A percentile compares a stretch with the other conserved stretches of the same genome.
Evolutionary conservation across 1,140 invertebrate species (phyloP).

Genomic region (Microplitis mediator): DNA sequence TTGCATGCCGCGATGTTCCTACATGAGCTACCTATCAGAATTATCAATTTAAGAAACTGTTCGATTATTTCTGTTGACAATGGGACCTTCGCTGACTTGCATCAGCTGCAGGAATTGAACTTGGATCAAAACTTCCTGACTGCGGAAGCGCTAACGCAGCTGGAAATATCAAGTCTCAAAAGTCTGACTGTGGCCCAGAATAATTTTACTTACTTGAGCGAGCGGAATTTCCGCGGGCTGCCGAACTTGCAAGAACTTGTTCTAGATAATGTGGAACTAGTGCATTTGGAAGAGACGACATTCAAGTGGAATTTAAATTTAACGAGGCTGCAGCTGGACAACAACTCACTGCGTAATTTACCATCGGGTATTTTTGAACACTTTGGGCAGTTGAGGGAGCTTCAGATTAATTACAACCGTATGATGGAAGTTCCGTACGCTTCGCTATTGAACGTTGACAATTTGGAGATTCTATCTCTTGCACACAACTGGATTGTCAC

Average conservation of each 20-base stretch:
- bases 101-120: conserved; percentile 73
- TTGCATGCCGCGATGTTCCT: conserved; percentile 68
- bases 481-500: conserved; percentile 73
- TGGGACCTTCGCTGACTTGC: conserved; percentile 69
- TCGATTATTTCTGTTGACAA: conserved; percentile 68
- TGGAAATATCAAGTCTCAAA: conserved; percentile 75
- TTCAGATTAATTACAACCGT: conserved; percentile 75
- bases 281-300: conserved; percentile 69
- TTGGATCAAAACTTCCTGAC: conserved; percentile 76
- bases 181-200: conserved; percentile 76
- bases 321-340: conserved; percentile 72
- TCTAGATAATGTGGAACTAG: conserved; percentile 73
- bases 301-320: conserved; percentile 79
- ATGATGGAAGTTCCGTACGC: conserved; percentile 78
- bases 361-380: conserved; percentile 72
- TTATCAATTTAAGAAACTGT: conserved; percentile 68
- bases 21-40: conserved; percentile 65
- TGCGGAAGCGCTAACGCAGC: conserved; percentile 67
- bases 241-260: conserved; percentile 75
- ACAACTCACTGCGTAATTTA: conserved; percentile 70
- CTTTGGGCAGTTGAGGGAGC: conserved; percentile 74
- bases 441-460: conserved; percentile 74
- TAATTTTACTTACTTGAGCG: conserved; percentile 75
- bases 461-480: conserved; percentile 75
- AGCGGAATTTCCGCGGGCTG: conserved; percentile 73